These are phyloP conservation scores for Minunthozetes semirufus DNA, from an alignment of 2,888 invertebrate genomes.

Conservation along the genomic window DNA sequence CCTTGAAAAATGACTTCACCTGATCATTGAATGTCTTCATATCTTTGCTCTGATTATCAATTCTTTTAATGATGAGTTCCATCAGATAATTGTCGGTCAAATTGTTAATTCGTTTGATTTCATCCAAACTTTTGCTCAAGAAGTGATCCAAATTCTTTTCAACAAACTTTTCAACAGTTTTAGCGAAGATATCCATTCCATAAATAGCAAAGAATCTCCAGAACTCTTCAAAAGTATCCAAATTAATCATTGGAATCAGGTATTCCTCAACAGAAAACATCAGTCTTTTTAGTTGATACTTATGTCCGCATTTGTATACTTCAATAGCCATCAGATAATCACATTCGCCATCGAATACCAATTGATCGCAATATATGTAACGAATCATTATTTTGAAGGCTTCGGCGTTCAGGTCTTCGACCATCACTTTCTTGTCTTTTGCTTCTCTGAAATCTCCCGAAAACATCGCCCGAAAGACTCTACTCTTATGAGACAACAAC, in stretches of 20 bases:
- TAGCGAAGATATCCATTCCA: neutral
- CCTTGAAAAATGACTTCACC: too few relatives aligned
- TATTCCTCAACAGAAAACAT: neutral
- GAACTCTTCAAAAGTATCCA: neutral
- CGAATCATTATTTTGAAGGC: neutral
- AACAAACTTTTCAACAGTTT: neutral
- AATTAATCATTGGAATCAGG: neutral
- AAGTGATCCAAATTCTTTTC: neutral
- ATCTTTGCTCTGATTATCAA: too few relatives aligned
- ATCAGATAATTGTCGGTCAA: too few relatives aligned
- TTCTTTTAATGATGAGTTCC: too few relatives aligned
- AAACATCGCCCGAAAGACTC: neutral
- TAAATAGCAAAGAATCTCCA: neutral
- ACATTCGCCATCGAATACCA: neutral
- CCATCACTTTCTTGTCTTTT: neutral
- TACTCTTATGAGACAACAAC: neutral
- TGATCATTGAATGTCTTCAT: too few relatives aligned
- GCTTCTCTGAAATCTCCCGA: neutral
- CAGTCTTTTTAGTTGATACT: neutral
- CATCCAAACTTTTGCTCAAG: neutral
- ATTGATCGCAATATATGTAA: neutral
- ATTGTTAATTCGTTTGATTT: neutral
- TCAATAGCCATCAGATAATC: neutral
- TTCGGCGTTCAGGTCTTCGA: neutral
- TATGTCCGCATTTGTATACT: neutral